Evolutionary conservation across 2,797 vertebrate genomes (phyloP).

Genomic region (Catharus ustulatus): DNA sequence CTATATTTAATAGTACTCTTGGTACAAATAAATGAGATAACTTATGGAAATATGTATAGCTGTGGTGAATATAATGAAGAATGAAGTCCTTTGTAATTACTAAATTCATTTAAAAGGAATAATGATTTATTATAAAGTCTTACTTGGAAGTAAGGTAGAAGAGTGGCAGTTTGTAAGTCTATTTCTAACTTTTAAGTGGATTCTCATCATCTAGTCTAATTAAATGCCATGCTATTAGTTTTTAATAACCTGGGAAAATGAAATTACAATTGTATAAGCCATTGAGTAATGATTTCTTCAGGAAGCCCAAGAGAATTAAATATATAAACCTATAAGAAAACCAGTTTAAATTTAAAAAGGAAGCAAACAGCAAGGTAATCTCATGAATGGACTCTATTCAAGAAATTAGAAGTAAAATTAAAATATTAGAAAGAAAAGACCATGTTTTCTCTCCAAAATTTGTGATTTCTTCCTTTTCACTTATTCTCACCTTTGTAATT

Average conservation of each 20-base stretch:
- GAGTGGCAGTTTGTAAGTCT: not conserved
- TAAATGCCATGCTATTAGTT: slow-evolving; percentile 36
- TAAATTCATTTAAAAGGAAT: not conserved
- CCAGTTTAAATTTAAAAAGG: not conserved
- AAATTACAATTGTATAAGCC: slow-evolving; percentile 22
- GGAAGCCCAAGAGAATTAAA: not conserved
- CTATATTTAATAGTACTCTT: slow-evolving; percentile 25
- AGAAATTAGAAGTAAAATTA: not conserved
- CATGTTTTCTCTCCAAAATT: not conserved
- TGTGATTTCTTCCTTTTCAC: not conserved
- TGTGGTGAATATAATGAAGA: slow-evolving; percentile 32
- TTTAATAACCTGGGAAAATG: slow-evolving; percentile 48
- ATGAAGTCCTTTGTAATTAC: slow-evolving; percentile 6
- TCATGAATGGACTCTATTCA: not conserved
- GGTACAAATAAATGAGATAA: slow-evolving; percentile 48
- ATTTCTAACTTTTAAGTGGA: slow-evolving; percentile 32
- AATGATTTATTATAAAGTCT: slow-evolving; percentile 27
- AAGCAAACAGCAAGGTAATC: not conserved
- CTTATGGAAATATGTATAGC: slow-evolving; percentile 10
- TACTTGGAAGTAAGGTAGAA: not conserved
- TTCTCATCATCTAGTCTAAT: slow-evolving; percentile 34
- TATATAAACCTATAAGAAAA: not conserved
- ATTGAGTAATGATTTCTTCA: slow-evolving; percentile 30
- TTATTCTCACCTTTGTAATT: not conserved
- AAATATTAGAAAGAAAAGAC: not conserved